Evolutionary conservation across 2,797 vertebrate genomes (phyloP).

Genomic region (Chaetodon trifasciatus): DNA sequence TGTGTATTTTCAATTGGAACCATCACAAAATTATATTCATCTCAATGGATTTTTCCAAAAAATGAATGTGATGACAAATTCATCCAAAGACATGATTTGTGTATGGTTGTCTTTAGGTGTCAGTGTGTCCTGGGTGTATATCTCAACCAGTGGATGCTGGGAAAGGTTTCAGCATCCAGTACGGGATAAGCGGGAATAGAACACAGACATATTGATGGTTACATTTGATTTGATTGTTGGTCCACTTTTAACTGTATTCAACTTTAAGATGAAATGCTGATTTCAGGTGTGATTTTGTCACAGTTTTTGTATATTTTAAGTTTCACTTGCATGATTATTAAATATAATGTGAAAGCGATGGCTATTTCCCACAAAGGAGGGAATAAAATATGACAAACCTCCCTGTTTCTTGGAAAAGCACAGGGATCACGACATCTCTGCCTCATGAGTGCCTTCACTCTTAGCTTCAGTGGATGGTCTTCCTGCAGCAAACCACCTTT

Average conservation of each 20-base stretch:
- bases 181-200: neutral
- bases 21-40: too few species aligned
- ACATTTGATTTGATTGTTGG: neutral
- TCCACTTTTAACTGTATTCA: neutral
- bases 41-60: too few species aligned
- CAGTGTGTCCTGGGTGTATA: neutral
- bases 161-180: neutral
- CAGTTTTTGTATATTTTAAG: neutral
- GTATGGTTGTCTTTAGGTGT: neutral
- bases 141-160: neutral
- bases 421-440: neutral
- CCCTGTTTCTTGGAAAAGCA: neutral
- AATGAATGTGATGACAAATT: too few species aligned
- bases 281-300: neutral
- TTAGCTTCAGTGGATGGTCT: conserved; percentile 70
- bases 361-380: neutral
- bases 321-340: neutral
- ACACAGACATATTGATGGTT: neutral
- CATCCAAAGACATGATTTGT: too few species aligned
- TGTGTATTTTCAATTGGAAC: too few species aligned
- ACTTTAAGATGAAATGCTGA: neutral
- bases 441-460: conserved; percentile 65
- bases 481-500: conserved; percentile 3
- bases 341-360: neutral
- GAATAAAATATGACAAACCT: conserved; percentile 55